A percentile compares a stretch with the other conserved stretches of the same genome.
phyloP scores from a whole-genome alignment of 1,140 invertebrate genomes.

The Drosophila orosa region DNA sequence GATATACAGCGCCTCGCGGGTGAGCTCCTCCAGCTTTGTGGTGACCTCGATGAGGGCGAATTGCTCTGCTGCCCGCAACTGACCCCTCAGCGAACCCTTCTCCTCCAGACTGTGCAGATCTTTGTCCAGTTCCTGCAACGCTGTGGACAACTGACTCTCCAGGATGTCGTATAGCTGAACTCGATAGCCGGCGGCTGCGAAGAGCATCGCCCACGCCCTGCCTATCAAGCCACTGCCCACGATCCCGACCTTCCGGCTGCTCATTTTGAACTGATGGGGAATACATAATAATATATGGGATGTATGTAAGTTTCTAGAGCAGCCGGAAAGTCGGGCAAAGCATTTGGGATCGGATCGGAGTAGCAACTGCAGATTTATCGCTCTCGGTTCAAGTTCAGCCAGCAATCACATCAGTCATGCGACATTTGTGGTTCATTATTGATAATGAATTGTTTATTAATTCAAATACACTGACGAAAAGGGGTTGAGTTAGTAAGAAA shows the following conservation, averaged over 20 bases:
- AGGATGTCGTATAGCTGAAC: slow-evolving; percentile 94
- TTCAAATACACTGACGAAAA: slow-evolving; percentile 11
- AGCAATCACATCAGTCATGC: slow-evolving; percentile 58
- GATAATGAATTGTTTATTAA: slow-evolving; percentile 66
- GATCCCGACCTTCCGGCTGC: slow-evolving; percentile 88
- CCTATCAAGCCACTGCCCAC: slow-evolving; percentile 94
- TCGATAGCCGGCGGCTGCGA: slow-evolving; percentile 94
- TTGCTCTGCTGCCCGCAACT: slow-evolving; percentile 89
- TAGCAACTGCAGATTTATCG: slow-evolving; percentile 58
- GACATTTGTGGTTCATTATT: slow-evolving; percentile 42
- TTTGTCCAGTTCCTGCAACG: slow-evolving; percentile 89
- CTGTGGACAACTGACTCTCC: slow-evolving; percentile 89
- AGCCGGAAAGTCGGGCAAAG: not conserved
- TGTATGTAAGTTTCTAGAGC: no score
- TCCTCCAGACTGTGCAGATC: slow-evolving; percentile 91
- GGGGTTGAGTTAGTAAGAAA: not conserved
- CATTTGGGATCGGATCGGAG: slow-evolving; percentile 3
- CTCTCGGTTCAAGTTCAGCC: slow-evolving; percentile 62
- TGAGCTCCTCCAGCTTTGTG: slow-evolving; percentile 87
- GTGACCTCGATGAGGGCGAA: slow-evolving; percentile 90
- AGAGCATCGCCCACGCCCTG: slow-evolving; percentile 97
- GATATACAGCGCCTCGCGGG: slow-evolving; percentile 89
- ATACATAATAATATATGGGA: no score
- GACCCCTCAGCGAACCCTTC: slow-evolving; percentile 89
- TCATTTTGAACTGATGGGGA: slow-evolving; percentile 65